A percentile compares a stretch with the other conserved stretches of the same genome.
These are phyloP conservation scores for Drosophila lutescens DNA, from an alignment of 2,888 invertebrate genomes.

Conservation along the genomic window DNA sequence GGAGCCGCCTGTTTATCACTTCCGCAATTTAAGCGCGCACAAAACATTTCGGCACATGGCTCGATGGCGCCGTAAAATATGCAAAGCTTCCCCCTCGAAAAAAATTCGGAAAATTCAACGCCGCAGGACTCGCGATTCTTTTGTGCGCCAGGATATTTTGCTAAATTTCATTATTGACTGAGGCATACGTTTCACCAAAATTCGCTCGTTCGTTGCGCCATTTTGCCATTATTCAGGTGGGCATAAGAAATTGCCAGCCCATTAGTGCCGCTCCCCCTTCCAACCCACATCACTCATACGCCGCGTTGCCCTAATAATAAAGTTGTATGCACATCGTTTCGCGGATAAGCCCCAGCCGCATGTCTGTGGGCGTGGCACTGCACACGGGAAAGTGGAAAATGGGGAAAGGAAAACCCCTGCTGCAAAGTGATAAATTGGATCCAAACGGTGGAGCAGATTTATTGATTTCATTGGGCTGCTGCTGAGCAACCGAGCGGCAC, in stretches of 20 bases:
- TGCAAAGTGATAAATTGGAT: conserved; percentile 78
- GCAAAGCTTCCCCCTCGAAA: conserved; percentile 33
- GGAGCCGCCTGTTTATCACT: conserved; percentile 56
- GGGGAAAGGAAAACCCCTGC: conserved; percentile 43
- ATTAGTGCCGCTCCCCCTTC: not conserved
- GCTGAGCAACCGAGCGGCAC: conserved; percentile 46
- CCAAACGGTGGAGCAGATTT: conserved; percentile 77
- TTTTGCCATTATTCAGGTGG: conserved; percentile 27
- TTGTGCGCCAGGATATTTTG: conserved; percentile 58
- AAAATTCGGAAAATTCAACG: conserved; percentile 24
- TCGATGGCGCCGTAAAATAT: conserved; percentile 55
- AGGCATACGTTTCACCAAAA: conserved; percentile 22
- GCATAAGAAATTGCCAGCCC: conserved; percentile 49
- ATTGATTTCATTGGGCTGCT: conserved; percentile 67
- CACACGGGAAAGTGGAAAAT: conserved; percentile 40
- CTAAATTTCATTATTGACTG: conserved; percentile 76
- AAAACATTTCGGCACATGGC: conserved; percentile 55
- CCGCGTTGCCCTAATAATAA: conserved; percentile 56
- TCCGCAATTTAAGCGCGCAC: conserved; percentile 68
- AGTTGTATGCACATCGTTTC: conserved; percentile 63
- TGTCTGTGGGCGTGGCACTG: conserved; percentile 60
- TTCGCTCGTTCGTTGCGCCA: too few relatives aligned
- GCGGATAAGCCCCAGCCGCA: conserved; percentile 59
- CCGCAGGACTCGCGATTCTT: conserved; percentile 58
- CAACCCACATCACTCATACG: conserved; percentile 59